phyloP scores from a whole-genome alignment of 2,113 vertebrate species.

The Myiozetetes cayanensis region DNA sequence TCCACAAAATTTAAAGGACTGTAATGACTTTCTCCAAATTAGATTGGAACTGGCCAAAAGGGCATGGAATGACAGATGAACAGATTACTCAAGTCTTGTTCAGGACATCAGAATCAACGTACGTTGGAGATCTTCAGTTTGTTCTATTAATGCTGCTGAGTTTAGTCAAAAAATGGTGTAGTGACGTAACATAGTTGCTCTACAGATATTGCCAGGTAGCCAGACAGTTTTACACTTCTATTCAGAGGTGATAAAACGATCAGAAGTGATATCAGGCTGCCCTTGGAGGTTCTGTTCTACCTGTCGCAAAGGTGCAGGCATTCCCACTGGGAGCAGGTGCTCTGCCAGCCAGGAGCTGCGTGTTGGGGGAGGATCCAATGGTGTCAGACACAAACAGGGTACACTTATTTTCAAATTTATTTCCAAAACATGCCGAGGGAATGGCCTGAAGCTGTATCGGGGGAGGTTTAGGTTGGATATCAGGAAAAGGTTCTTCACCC shows the following conservation, averaged over 20 bases:
- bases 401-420: not conserved
- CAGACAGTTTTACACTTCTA: not conserved
- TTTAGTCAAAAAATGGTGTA: not conserved
- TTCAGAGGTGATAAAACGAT: not conserved
- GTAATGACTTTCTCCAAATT: not conserved
- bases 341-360: not conserved
- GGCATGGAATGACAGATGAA: not conserved
- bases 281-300: not conserved
- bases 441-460: not conserved
- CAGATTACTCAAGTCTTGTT: not conserved
- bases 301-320: not conserved
- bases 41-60: not conserved
- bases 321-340: not conserved
- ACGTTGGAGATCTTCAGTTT: not conserved
- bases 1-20: not conserved
- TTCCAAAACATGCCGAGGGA: not conserved
- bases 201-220: not conserved
- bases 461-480: not conserved
- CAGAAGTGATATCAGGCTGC: not conserved
- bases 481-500: no score
- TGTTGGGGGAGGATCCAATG: not conserved
- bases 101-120: not conserved
- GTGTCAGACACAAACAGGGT: not conserved
- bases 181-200: fast-evolving
- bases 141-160: not conserved